Base-by-base conservation (phyloP, 2,888 invertebrate genomes). In the Aphidius colemani region DNA sequence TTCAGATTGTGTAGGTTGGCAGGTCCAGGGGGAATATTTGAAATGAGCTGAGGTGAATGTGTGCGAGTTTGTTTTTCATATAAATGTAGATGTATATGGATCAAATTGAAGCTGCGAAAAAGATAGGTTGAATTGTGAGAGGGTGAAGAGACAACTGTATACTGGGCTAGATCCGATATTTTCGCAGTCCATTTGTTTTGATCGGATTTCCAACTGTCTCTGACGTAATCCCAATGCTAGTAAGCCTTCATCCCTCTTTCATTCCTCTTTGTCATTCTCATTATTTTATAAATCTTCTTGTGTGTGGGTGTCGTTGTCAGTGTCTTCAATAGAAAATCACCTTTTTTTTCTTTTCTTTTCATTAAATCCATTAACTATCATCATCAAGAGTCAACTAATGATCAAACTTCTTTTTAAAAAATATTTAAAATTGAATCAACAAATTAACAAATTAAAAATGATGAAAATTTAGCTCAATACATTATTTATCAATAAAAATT, bases 161-260 rank as follows among this genome's bases (percentile, higher is more conserved):
- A 58, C 30, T 30, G 62, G 63, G 63, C 46, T 51, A 45, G 51
- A 60, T 63, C 44, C 69, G 72, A 72, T 73, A 75, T 75, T 76
- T 76, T 78, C 76, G 75, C 76, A 77, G 79, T 79, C 78, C 79
- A 80, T 80, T 80, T 80, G 79, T 80, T 80, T 78, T 78, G 78
- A 80, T 80, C 80, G 78, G 80, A 80, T 79, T 78, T 73, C 74
- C 76, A 75, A 78, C 78, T 77, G 80, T 80, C 80, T 74, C 74
- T 69, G 63, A 55, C 71, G 75, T 79, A 80, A 80, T 80, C 78
- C 75, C 70, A 68, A 70, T 69, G 67, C 75, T 69, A 30, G 30
- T 30, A 30, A 72, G 72, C 71, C 71, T 64, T 64, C 61, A 66
- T 61, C 56, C 67, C 59, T 58, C 53, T 66, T 58, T 57, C 62